phyloP scores from a whole-genome alignment of 2,888 invertebrate genomes.

The Hydropsyche betteni region DNA sequence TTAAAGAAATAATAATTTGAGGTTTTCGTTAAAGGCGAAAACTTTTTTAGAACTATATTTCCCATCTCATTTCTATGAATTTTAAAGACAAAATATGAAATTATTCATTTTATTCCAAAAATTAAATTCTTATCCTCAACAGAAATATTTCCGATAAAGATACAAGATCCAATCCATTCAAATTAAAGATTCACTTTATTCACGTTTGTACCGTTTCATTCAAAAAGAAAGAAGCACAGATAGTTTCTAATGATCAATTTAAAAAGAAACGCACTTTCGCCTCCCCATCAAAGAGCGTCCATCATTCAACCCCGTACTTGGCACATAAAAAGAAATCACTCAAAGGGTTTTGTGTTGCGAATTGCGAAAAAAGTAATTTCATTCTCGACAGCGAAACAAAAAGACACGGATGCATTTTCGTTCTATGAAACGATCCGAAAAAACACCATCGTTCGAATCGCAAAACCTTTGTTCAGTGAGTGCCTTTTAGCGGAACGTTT shows the following conservation, averaged over 20 bases:
- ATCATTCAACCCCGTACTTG: no score
- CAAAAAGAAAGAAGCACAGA: no score
- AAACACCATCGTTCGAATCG: conserved; percentile 8
- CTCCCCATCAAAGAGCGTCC: no score
- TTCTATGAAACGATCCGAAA: neutral
- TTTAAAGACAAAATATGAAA: no score
- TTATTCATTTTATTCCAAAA: no score
- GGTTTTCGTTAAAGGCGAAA: neutral
- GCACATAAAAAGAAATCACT: neutral
- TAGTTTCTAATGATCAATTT: no score
- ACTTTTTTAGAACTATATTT: neutral
- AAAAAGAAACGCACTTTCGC: no score
- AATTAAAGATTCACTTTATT: no score
- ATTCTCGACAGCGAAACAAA: neutral
- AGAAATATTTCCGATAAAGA: no score
- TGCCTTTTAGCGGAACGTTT: conserved; percentile 37
- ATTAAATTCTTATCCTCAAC: no score
- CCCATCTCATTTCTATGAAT: neutral
- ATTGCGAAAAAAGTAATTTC: conserved; percentile 6
- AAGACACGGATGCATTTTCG: conserved; percentile 1
- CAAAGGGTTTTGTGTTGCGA: neutral
- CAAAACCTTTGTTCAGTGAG: conserved; percentile 26
- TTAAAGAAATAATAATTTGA: neutral
- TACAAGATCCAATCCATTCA: no score
- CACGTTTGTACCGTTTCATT: no score